Conservation (phyloP, 2,888 invertebrate species). For the Andrena haemorrhoa region DNA sequence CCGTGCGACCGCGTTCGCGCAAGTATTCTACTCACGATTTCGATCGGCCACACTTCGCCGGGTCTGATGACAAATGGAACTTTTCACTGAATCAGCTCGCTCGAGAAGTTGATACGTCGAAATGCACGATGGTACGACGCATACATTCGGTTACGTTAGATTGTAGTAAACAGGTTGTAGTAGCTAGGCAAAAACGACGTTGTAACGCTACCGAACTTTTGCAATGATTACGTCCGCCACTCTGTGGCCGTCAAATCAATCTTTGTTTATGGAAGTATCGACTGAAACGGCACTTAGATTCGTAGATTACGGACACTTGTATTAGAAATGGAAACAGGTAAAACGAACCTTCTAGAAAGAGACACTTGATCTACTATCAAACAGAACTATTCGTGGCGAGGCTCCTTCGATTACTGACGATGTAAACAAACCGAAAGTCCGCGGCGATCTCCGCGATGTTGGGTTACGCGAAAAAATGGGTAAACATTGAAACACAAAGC, state of each 20-base stretch:
- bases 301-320: neutral
- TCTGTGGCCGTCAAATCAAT: too few relatives aligned
- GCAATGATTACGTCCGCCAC: too few relatives aligned
- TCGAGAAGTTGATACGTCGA: neutral
- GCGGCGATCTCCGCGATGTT: neutral
- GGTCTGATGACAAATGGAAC: neutral
- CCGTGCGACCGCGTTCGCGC: conserved; percentile 16
- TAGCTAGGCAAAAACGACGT: too few relatives aligned
- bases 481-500: neutral
- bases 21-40: conserved; percentile 32
- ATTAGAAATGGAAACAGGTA: neutral
- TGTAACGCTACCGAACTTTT: too few relatives aligned
- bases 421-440: conserved; percentile 39
- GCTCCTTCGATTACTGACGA: neutral
- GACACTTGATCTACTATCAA: neutral
- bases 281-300: too few relatives aligned
- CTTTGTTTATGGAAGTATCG: too few relatives aligned
- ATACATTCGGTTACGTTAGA: too few relatives aligned
- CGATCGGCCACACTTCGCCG: conserved; percentile 9
- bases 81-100: neutral
- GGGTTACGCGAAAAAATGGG: neutral
- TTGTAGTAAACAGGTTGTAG: too few relatives aligned
- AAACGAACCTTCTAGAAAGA: neutral
- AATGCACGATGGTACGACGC: too few relatives aligned
- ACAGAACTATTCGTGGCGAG: neutral